phyloP scores from a whole-genome alignment of 2,113 vertebrate genomes.

The Oreocharis arfaki region DNA sequence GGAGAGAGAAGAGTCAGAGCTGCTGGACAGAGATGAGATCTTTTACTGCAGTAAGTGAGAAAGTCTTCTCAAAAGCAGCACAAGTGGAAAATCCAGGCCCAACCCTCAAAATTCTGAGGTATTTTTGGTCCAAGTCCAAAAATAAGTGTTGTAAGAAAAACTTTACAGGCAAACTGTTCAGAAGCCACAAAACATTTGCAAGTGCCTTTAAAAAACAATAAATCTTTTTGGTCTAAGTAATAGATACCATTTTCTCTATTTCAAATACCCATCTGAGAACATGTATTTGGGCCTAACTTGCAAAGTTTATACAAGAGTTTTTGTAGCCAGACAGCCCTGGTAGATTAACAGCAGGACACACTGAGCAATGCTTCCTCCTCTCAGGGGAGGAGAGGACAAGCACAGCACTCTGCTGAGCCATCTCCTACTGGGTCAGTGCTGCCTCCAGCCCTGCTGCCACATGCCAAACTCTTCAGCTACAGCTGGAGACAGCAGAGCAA shows the following conservation, averaged over 20 bases:
- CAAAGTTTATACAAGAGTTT: neutral
- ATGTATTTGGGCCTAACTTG: neutral
- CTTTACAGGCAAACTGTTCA: neutral
- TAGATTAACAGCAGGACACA: neutral
- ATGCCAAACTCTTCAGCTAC: neutral
- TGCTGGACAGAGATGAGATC: neutral
- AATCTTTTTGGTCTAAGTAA: neutral
- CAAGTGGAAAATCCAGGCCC: neutral
- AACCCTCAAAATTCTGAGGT: slow-evolving; percentile 7
- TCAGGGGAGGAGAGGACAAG: neutral
- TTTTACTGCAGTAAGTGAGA: neutral
- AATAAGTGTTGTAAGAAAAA: neutral
- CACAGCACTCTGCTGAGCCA: neutral
- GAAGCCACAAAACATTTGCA: neutral
- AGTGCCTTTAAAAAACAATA: neutral
- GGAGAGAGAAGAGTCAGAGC: neutral
- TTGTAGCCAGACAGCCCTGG: neutral
- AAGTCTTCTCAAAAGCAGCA: neutral
- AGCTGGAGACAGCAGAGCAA: slow-evolving; percentile 35
- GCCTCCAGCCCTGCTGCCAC: neutral
- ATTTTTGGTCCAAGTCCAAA: neutral
- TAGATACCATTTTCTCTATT: neutral
- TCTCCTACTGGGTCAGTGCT: neutral
- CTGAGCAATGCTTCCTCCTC: neutral
- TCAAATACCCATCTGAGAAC: neutral